These are phyloP conservation scores for Hippoglossus stenolepis DNA, from an alignment of 2,113 vertebrate species.

Conservation along the genomic window DNA sequence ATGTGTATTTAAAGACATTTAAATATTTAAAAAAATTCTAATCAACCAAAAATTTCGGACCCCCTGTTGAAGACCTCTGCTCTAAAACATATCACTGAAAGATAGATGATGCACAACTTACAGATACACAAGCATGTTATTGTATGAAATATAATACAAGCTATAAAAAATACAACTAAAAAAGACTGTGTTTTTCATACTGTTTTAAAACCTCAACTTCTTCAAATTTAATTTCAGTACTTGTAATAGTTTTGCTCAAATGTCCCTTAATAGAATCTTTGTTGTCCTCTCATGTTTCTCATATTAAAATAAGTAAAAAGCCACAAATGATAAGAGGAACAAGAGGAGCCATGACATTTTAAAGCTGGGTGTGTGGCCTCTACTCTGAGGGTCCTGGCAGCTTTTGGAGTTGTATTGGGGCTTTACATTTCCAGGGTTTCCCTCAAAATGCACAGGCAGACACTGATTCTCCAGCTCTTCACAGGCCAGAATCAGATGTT, in stretches of 20 bases:
- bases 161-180: not conserved
- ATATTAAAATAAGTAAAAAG: constrained; percentile 8
- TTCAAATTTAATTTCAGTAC: not conserved
- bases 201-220: not conserved
- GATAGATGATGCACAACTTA: no score
- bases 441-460: constrained; percentile 83
- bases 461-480: constrained; percentile 72
- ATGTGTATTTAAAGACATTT: no score
- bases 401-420: constrained; percentile 69
- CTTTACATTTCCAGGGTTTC: constrained; percentile 45
- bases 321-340: constrained; percentile 2
- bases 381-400: constrained; percentile 52
- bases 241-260: not conserved
- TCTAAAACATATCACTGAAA: no score
- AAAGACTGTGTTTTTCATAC: not conserved
- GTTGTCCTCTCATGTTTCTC: not conserved
- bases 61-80: no score
- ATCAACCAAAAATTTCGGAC: no score
- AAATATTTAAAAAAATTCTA: no score
- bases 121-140: not conserved
- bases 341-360: constrained; percentile 29
- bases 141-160: not conserved
- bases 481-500: constrained; percentile 83
- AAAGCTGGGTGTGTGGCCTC: constrained; percentile 5
- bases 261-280: not conserved